These are phyloP conservation scores for Chouioia cunea DNA, from an alignment of 2,888 invertebrate species.

Conservation along the genomic window DNA sequence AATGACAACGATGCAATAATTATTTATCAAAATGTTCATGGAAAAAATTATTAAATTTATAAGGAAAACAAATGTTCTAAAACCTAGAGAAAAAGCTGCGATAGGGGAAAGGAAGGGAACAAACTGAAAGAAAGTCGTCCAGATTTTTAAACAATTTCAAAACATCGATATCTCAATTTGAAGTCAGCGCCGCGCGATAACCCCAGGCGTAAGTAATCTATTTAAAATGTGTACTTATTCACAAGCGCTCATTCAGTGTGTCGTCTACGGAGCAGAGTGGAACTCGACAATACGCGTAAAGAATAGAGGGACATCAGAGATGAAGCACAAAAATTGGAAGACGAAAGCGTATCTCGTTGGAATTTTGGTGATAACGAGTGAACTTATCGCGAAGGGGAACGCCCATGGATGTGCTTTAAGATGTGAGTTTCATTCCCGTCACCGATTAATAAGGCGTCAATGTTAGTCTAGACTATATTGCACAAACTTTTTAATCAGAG, in stretches of 20 bases:
- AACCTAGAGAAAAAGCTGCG: neutral
- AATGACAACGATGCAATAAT: too few relatives aligned
- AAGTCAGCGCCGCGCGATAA: slow-evolving; percentile 43
- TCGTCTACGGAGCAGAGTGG: slow-evolving; percentile 33
- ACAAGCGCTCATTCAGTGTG: slow-evolving; percentile 39
- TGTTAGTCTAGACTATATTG: too few relatives aligned
- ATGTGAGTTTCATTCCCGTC: slow-evolving; percentile 38
- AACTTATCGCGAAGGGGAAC: neutral
- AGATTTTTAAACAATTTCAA: slow-evolving; percentile 35
- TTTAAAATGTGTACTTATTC: slow-evolving; percentile 47
- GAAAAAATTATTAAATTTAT: slow-evolving; percentile 35
- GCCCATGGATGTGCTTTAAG: slow-evolving; percentile 30
- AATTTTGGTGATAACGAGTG: slow-evolving; percentile 19
- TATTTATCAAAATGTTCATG: too few relatives aligned
- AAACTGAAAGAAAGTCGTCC: neutral
- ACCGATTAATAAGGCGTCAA: too few relatives aligned
- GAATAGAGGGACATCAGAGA: slow-evolving; percentile 10
- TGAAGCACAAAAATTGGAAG: slow-evolving; percentile 33
- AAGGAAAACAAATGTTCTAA: too few relatives aligned
- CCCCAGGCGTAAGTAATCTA: slow-evolving; percentile 43
- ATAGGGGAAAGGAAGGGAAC: too few relatives aligned
- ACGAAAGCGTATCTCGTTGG: neutral
- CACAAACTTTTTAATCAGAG: too few relatives aligned
- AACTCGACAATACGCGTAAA: slow-evolving; percentile 26
- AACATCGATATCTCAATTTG: slow-evolving; percentile 45